These are phyloP conservation scores for Xenus cinereus DNA, from an alignment of 2,113 vertebrate species.

Conservation along the genomic window DNA sequence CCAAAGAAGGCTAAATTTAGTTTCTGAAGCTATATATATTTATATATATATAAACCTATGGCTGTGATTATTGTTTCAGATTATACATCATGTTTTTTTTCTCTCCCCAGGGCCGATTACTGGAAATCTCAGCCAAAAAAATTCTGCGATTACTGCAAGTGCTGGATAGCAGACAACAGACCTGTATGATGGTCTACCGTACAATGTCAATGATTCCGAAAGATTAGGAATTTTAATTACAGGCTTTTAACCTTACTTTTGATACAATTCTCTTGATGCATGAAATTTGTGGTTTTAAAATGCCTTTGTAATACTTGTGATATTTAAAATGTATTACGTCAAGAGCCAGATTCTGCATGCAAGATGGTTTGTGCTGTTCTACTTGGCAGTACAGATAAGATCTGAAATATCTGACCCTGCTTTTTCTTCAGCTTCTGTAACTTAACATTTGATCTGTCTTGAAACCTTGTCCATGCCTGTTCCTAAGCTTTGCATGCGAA, in stretches of 20 bases:
- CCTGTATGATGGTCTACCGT: conserved; percentile 81
- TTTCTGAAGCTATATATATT: background rate
- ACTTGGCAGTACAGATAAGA: background rate
- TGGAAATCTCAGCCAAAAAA: conserved; percentile 99
- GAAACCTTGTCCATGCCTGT: background rate
- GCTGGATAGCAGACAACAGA: conserved; percentile 99
- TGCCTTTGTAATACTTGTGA: background rate
- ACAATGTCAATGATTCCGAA: background rate
- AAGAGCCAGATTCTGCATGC: background rate
- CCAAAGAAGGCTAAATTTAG: background rate
- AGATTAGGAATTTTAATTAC: background rate
- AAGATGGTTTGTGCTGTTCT: background rate
- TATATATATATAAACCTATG: background rate
- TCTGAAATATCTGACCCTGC: background rate
- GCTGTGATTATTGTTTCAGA: conserved; percentile 5
- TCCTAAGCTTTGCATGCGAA: background rate
- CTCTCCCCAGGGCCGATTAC: conserved; percentile 90
- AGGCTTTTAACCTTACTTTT: background rate
- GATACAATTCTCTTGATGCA: background rate
- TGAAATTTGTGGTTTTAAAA: background rate
- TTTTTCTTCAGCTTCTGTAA: background rate
- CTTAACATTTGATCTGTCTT: background rate
- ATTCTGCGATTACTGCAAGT: conserved; percentile 99
- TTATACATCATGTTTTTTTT: background rate
- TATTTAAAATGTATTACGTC: background rate